A percentile compares a stretch with the other conserved stretches of the same genome.
Evolutionary conservation across 2,888 invertebrate genomes (phyloP).

Genomic region (Ectemnius lituratus): DNA sequence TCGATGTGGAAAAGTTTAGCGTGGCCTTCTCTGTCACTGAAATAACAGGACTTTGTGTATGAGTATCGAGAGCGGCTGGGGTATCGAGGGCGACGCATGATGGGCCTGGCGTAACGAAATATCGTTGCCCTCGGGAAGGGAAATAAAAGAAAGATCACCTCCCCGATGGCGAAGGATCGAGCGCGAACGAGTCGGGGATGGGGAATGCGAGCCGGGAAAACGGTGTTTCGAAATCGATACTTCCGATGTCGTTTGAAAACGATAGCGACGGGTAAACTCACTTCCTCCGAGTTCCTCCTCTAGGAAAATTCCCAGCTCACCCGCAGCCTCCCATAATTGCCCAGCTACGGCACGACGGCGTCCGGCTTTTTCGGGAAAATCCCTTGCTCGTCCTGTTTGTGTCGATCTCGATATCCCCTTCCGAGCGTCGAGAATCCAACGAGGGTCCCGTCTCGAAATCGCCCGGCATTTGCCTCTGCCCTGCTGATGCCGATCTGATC

Average conservation of each 20-base stretch:
- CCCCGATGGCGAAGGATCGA: conserved; percentile 47
- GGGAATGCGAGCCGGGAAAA: conserved; percentile 35
- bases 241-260: conserved; percentile 53
- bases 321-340: conserved; percentile 43
- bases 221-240: conserved; percentile 59
- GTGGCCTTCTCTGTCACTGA: too few species aligned
- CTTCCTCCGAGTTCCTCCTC: conserved; percentile 23
- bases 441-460: too few species aligned
- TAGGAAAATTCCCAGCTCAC: conserved; percentile 40
- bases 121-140: conserved; percentile 37
- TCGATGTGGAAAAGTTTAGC: too few species aligned
- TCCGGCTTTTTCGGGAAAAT: conserved; percentile 35
- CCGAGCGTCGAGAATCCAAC: too few species aligned
- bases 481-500: too few species aligned
- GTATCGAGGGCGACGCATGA: not conserved
- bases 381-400: not conserved
- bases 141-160: conserved; percentile 56
- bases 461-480: too few species aligned
- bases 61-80: conserved; percentile 17
- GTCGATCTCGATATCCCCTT: too few species aligned
- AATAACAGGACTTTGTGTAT: conserved; percentile 23
- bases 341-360: conserved; percentile 25
- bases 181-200: conserved; percentile 21
- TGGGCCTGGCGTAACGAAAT: conserved; percentile 45
- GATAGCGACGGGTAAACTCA: conserved; percentile 49